These are phyloP conservation scores for Lagorchestes hirsutus DNA, from an alignment of 2,797 vertebrate species.

Conservation along the genomic window DNA sequence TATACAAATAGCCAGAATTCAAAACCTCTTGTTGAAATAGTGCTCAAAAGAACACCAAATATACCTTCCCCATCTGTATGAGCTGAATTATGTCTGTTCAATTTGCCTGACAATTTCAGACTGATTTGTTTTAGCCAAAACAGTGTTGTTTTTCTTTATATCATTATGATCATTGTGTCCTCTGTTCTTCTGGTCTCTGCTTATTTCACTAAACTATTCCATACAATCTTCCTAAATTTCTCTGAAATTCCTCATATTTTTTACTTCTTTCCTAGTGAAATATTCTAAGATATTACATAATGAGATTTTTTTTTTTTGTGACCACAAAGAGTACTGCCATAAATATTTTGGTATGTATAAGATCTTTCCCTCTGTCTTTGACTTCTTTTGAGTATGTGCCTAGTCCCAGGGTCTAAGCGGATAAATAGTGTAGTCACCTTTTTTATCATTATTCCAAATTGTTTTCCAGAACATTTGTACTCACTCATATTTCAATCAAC, in stretches of 20 bases:
- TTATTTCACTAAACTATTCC: background rate
- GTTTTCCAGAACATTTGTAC: background rate
- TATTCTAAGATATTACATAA: background rate
- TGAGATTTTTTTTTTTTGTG: background rate
- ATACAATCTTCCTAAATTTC: background rate
- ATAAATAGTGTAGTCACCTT: background rate
- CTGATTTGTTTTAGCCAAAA: background rate
- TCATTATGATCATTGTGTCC: background rate
- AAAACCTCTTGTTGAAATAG: background rate
- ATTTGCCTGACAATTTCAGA: background rate
- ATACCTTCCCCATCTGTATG: background rate
- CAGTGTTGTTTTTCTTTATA: background rate
- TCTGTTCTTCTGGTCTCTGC: background rate
- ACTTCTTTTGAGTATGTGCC: background rate
- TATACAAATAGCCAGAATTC: background rate
- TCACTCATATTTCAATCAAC: background rate
- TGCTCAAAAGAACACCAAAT: background rate
- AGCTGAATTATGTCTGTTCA: background rate
- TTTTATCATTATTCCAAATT: background rate
- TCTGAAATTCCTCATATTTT: background rate
- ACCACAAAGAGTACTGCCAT: background rate
- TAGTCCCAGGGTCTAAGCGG: background rate
- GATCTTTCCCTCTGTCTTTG: background rate
- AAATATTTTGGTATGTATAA: slow-evolving; percentile 1
- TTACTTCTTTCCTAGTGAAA: background rate